Evolutionary conservation across 2,888 invertebrate genomes (phyloP), one percentile per base, ranked within the genome.

Genomic region (Drosophila meridiana): DNA sequence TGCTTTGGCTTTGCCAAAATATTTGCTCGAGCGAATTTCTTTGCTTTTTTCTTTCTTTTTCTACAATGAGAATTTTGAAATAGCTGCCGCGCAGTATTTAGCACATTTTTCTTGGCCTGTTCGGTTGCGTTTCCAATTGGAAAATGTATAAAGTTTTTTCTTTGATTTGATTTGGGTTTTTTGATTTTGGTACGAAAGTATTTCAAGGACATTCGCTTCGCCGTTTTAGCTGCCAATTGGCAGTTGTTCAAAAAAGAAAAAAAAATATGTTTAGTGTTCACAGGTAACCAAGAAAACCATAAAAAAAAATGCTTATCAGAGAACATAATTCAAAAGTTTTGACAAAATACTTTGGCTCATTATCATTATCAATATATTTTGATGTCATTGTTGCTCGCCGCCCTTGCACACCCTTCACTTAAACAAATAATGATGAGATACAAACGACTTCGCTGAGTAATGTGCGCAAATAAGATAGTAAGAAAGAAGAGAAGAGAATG

Each of bases 191-290:
- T 62, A 14, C 50, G 40, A 52, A 87, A 87, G 73, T 85, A 83
- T 88, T 85, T 87, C 86, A 86, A 86, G 86, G 86, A 86, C 87
- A 81, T 72, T 81, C 47, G 36, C 40, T 72, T 81, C 47, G 36
- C 40, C 26, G 26, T 28, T 57, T 69, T 30, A 8, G 57, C 43
- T 64, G 76, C 69, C 68, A 83, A 57, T 89, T 87, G 86, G 86
- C 86, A 89, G 7, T 42, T 36, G 42, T 65, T 89, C 90, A 87
- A 87, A 34, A 34, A 75, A 69, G 43, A 47, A 14, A 6, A 58
- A 40, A 45, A 58, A 43, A 57, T 9, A 80, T 68, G 50, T 50
- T 67, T 59, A 43, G 67, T 60, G 52, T 55, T 26, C 38, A 52
- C 82, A 83, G 87, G 81, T 88, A 83, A 84, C 62, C 43, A 60